phyloP scores from a whole-genome alignment of 2,113 vertebrate genomes.

The Austrofundulus limnaeus region DNA sequence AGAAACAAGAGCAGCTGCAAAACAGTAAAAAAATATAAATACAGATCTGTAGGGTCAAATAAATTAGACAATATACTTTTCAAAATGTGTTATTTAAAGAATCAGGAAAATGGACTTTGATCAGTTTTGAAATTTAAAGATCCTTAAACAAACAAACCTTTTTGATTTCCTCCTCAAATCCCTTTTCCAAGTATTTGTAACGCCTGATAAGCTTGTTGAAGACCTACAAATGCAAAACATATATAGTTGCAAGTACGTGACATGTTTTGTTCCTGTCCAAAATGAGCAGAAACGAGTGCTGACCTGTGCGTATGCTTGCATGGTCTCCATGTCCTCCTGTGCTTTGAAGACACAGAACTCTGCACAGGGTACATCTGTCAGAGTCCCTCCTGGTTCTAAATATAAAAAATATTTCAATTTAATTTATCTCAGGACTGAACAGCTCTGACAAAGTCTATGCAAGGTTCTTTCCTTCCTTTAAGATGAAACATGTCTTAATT shows the following conservation, averaged over 20 bases:
- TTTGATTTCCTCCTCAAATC: slow-evolving; percentile 98
- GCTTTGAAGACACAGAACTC: slow-evolving; percentile 97
- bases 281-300: neutral
- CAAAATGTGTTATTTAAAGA: neutral
- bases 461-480: neutral
- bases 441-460: no score
- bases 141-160: slow-evolving; percentile 82
- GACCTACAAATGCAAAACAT: slow-evolving; percentile 78
- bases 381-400: slow-evolving; percentile 92
- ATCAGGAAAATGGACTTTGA: neutral
- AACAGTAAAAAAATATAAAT: slow-evolving; percentile 39
- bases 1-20: slow-evolving; percentile 93
- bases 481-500: neutral
- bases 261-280: accelerated
- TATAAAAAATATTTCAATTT: neutral
- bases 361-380: slow-evolving; percentile 94
- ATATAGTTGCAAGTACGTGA: slow-evolving; percentile 78
- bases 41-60: slow-evolving; percentile 14
- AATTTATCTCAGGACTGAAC: neutral
- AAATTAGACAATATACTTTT: neutral
- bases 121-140: neutral
- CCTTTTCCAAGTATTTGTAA: slow-evolving; percentile 97
- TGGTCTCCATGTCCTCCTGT: slow-evolving; percentile 97
- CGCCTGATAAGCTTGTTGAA: slow-evolving; percentile 99
- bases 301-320: slow-evolving; percentile 98